Percentiles rank a stretch among this genome's conserved stretches.
phyloP scores from a whole-genome alignment of 2,797 vertebrate species.

The Gymnocypris eckloni region DNA sequence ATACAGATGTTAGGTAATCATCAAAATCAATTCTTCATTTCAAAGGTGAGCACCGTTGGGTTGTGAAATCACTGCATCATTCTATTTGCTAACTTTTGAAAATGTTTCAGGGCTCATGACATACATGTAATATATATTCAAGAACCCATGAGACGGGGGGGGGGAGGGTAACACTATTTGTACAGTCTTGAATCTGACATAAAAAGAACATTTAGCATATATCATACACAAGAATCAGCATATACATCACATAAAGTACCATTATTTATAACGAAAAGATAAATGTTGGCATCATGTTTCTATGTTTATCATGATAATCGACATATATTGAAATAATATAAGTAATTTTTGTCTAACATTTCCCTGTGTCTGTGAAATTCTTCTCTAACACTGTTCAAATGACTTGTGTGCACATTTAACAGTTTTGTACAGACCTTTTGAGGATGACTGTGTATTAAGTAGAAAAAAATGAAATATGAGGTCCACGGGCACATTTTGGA shows the following conservation, averaged over 20 bases:
- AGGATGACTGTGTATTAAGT: conserved; percentile 67
- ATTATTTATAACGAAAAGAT: conserved; percentile 65
- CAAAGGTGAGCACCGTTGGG: conserved; percentile 23
- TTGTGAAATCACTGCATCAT: conserved; percentile 31
- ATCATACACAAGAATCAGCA: conserved; percentile 12
- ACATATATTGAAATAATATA: conserved; percentile 60
- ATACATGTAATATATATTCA: conserved; percentile 1
- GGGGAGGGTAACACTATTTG: conserved; percentile 16
- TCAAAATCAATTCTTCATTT: conserved; percentile 8
- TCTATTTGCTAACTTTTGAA: neutral
- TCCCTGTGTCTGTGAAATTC: conserved; percentile 57
- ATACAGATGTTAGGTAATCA: conserved; percentile 41
- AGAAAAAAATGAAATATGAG: conserved; percentile 65
- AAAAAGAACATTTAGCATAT: conserved; percentile 17
- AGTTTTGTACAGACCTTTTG: conserved; percentile 63
- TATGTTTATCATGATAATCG: conserved; percentile 57
- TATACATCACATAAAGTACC: conserved; percentile 39
- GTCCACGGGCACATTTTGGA: conserved; percentile 73
- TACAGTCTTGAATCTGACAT: conserved; percentile 51
- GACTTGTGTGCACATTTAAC: conserved; percentile 64
- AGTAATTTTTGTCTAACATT: conserved; percentile 64
- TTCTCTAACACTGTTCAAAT: conserved; percentile 63
- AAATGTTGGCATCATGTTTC: conserved; percentile 61
- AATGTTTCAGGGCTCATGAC: conserved; percentile 20
- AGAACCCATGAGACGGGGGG: neutral